Evolutionary conservation across 2,888 invertebrate species (phyloP).

Genomic region (Melinopterus prodromus): DNA sequence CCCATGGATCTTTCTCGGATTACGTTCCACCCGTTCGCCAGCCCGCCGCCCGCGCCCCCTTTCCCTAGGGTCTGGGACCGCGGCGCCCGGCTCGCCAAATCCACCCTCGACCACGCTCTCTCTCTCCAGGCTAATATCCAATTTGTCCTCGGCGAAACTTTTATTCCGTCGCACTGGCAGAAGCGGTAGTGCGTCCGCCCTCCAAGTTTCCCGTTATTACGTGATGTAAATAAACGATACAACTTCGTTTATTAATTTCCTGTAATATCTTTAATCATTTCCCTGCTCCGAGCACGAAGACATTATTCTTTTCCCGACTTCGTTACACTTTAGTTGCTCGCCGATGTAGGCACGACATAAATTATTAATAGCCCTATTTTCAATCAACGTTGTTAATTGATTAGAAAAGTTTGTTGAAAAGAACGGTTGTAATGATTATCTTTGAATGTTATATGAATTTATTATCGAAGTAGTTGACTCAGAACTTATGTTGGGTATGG

Average conservation of each 20-base stretch:
- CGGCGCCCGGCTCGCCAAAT: background rate
- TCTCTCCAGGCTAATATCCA: constrained; percentile 18
- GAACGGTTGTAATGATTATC: no score
- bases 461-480: no score
- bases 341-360: background rate
- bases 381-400: background rate
- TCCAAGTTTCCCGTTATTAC: constrained; percentile 22
- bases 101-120: constrained; percentile 12
- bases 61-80: background rate
- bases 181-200: constrained; percentile 7
- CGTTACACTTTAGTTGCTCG: background rate
- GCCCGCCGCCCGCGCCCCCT: background rate
- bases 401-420: no score
- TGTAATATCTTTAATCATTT: constrained; percentile 15
- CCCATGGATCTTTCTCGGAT: constrained; percentile 24
- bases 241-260: constrained; percentile 21
- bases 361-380: background rate
- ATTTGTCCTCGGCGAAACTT: constrained; percentile 23
- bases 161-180: constrained; percentile 19
- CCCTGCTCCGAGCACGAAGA: background rate
- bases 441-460: no score
- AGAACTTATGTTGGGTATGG: no score
- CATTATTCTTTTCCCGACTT: background rate
- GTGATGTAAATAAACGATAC: constrained; percentile 26
- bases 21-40: background rate